These are phyloP conservation scores for Clupea harengus DNA, from an alignment of 2,113 vertebrate species.

Conservation along the genomic window DNA sequence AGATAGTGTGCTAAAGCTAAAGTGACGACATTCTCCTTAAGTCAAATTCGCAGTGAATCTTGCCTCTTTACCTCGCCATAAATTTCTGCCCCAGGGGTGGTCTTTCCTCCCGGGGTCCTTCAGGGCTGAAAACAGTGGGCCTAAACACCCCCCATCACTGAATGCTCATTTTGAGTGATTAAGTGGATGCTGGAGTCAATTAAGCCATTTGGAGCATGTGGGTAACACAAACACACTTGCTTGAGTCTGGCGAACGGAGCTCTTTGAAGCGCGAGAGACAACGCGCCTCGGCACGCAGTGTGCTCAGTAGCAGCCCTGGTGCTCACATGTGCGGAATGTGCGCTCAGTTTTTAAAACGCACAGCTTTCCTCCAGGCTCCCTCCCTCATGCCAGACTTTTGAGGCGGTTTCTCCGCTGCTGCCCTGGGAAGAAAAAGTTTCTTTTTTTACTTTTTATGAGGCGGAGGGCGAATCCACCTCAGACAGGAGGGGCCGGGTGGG, in stretches of 20 bases:
- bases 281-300: neutral
- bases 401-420: constrained; percentile 54
- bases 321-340: constrained; percentile 45
- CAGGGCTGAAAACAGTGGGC: neutral
- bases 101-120: neutral
- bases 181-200: constrained; percentile 20
- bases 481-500: constrained; percentile 45
- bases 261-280: neutral
- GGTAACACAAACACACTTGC: neutral
- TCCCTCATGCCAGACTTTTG: constrained; percentile 48
- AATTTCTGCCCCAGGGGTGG: neutral
- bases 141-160: constrained; percentile 3
- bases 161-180: constrained; percentile 10
- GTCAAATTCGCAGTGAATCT: neutral
- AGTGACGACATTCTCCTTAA: neutral
- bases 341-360: constrained; percentile 36
- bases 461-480: constrained; percentile 43
- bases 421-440: constrained; percentile 34
- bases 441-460: constrained; percentile 60
- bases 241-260: neutral
- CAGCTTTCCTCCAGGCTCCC: constrained; percentile 29
- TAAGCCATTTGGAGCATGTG: neutral
- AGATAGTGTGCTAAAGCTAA: neutral
- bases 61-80: neutral
- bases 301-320: neutral